Percentiles rank a stretch among this genome's conserved stretches.
Evolutionary conservation across 2,113 vertebrate genomes (phyloP).

Genomic region (Triplophysa dalaica): DNA sequence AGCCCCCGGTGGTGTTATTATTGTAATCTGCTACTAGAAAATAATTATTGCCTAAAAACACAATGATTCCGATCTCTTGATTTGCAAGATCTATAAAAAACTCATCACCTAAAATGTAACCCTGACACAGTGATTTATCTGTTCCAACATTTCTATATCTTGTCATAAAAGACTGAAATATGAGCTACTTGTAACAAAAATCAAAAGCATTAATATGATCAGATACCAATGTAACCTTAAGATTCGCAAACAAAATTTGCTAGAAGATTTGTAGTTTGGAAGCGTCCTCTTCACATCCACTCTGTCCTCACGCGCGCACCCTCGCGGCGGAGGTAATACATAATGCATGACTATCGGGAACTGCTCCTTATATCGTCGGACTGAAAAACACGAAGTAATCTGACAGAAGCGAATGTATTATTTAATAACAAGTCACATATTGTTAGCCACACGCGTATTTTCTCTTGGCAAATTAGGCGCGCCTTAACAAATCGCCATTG

Average conservation of each 20-base stretch:
- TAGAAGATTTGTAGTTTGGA: not conserved
- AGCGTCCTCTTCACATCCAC: slow-evolving; percentile 22
- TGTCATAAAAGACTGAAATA: no score
- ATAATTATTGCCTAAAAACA: not conserved
- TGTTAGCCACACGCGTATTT: slow-evolving; percentile 66
- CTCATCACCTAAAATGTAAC: slow-evolving; percentile 3
- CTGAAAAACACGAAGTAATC: slow-evolving; percentile 65
- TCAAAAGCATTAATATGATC: not conserved
- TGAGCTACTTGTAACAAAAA: not conserved
- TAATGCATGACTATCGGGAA: slow-evolving; percentile 65
- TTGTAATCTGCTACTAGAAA: slow-evolving; percentile 2
- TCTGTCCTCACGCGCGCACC: slow-evolving; percentile 43
- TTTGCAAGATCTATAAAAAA: not conserved
- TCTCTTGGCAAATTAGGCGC: slow-evolving; percentile 34
- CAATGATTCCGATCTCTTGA: not conserved
- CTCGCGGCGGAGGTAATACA: slow-evolving; percentile 56
- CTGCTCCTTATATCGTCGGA: slow-evolving; percentile 40
- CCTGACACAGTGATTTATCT: not conserved
- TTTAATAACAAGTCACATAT: slow-evolving; percentile 69
- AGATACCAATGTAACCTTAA: not conserved
- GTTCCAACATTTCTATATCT: not conserved
- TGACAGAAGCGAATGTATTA: slow-evolving; percentile 71
- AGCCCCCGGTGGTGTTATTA: not conserved
- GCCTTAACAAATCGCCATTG: slow-evolving; percentile 42
- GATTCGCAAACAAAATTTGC: slow-evolving; percentile 1